Base-by-base conservation (phyloP, 2,888 invertebrate genomes). In the Papilio protenor region DNA sequence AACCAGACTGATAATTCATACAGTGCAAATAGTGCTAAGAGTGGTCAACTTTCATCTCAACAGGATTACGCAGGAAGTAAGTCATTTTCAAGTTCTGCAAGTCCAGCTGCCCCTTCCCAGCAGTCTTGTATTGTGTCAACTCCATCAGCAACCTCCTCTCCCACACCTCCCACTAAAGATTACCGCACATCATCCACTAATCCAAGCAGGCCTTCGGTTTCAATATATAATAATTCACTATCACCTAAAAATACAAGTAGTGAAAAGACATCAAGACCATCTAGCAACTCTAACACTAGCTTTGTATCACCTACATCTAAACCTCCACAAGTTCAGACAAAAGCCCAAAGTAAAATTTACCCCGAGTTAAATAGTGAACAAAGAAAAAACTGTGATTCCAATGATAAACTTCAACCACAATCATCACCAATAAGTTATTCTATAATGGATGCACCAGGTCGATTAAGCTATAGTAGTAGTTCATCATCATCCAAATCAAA, bases 321-420 rank as follows among this genome's bases (percentile, higher is more conserved):
- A 87, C 89, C 93, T 49, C 93, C 95, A 76, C 94, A 93, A 84
- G 96, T 97, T 83, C 97, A 97, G 90, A 96, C 97, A 80, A 97
- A 97, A 92, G 96, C 97, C 82, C 97, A 97, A 92, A 95, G 96
- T 83, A 97, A 97, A 94, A 96, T 96, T 84, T 97, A 97, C 90
- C 96, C 97, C 77, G 97, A 97, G 86, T 85, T 97, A 82, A 94
- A 81, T 83, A 90, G 86, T 85, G 95, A 90, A 88, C 95, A 91
- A 89, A 94, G 89, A 89, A 95, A 88, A 94, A 95, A 83, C 95
- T 96, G 91, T 95, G 95, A 89, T 86, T 92, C 90, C 89, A 92
- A 93, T 88, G 95, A 95, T 80, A 94, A 94, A 87, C 79, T 90
- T 76, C 95, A 95, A 85, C 94, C 95, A 75, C 96, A 97, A 84